Evolutionary conservation across 2,113 vertebrate species (phyloP).

Genomic region (Scortum barcoo): DNA sequence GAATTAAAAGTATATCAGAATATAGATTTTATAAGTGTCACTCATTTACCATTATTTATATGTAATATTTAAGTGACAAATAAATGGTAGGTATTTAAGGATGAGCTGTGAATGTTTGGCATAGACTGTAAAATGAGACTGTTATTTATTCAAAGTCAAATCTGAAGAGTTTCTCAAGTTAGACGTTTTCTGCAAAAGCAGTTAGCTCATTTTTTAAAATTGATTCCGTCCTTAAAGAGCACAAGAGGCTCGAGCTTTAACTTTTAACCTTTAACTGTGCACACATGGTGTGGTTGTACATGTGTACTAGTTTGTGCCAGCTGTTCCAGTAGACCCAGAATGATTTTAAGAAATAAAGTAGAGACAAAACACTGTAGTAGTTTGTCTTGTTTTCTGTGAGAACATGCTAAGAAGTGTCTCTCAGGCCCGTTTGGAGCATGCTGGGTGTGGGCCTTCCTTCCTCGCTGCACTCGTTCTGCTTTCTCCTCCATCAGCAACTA

Average conservation of each 20-base stretch:
- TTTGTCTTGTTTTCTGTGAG: conserved; percentile 76
- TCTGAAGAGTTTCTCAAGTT: conserved; percentile 26
- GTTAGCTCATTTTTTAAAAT: neutral
- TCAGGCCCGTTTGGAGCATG: conserved; percentile 47
- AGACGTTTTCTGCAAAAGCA: conserved; percentile 38
- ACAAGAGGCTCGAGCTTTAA: conserved; percentile 49
- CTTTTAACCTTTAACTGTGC: conserved; percentile 15
- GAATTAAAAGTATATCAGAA: conserved; percentile 19
- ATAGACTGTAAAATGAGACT: conserved; percentile 12
- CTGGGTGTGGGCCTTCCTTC: conserved; percentile 53
- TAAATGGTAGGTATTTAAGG: conserved; percentile 21
- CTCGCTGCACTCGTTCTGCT: conserved; percentile 62
- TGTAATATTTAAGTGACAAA: conserved; percentile 44
- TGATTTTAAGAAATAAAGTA: conserved; percentile 76
- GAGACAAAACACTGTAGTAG: conserved; percentile 69
- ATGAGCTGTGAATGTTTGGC: conserved; percentile 10
- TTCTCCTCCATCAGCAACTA: conserved; percentile 66
- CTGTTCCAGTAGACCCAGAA: conserved; percentile 46
- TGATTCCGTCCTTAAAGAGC: conserved; percentile 44
- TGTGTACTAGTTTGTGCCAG: conserved; percentile 40
- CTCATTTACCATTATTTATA: conserved; percentile 46
- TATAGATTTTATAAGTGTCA: conserved; percentile 18
- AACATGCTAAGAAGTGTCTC: conserved; percentile 8
- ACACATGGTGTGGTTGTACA: conserved; percentile 37
- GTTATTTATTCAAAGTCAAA: conserved; percentile 56